phyloP scores from a whole-genome alignment of 2,113 vertebrate genomes.

The Trichomycterus rosablanca region DNA sequence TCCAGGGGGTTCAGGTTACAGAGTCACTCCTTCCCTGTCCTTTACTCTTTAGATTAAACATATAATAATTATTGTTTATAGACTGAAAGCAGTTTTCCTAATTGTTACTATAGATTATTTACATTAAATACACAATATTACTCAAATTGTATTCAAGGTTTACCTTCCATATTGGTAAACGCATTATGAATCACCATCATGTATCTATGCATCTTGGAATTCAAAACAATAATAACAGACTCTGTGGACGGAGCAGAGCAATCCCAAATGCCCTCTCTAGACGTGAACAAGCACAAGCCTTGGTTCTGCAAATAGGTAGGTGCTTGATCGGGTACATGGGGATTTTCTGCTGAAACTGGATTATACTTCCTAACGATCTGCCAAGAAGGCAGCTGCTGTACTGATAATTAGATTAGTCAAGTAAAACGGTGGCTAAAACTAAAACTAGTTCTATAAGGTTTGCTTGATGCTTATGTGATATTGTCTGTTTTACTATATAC shows the following conservation, averaged over 20 bases:
- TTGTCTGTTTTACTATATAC: no score
- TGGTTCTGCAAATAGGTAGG: conserved; percentile 8
- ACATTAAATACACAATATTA: no score
- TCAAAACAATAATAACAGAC: conserved; percentile 2
- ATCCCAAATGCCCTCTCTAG: conserved; percentile 16
- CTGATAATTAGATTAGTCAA: conserved; percentile 64
- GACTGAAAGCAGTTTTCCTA: no score
- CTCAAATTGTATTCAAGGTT: no score
- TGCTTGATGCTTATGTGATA: conserved; percentile 55
- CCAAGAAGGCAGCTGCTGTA: conserved; percentile 63
- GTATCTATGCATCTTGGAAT: background rate
- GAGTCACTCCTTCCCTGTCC: background rate
- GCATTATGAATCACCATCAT: background rate
- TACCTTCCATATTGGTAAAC: no score
- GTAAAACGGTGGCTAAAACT: conserved; percentile 61
- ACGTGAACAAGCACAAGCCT: conserved; percentile 4
- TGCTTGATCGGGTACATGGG: background rate
- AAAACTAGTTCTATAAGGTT: conserved; percentile 58
- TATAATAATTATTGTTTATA: no score
- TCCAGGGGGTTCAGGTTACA: conserved; percentile 8
- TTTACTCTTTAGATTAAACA: background rate
- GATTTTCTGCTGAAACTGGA: conserved; percentile 56
- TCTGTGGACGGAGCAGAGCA: background rate
- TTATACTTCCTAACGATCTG: conserved; percentile 64
- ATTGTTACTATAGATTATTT: no score